Conservation (phyloP, 2,797 vertebrate genomes). For the Lerista edwardsae region DNA sequence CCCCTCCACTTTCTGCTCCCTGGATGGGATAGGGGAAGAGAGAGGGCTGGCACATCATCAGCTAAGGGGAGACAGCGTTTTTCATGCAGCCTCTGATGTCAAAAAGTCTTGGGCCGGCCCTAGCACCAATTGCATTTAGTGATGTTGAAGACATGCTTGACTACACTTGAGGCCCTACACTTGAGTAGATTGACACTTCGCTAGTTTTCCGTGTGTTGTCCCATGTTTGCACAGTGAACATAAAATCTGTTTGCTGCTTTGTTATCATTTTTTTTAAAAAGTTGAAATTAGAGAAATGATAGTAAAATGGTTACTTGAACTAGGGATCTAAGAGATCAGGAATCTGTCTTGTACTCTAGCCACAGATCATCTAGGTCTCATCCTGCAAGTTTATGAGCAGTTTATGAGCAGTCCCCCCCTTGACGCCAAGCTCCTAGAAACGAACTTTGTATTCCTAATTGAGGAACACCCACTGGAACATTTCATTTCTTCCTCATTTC, state of each 20-base stretch:
- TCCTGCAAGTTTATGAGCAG: background rate
- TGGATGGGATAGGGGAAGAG: no score
- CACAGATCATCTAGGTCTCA: background rate
- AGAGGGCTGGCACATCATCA: no score
- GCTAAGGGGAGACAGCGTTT: no score
- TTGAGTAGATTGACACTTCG: background rate
- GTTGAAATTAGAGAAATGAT: background rate
- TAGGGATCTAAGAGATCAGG: background rate
- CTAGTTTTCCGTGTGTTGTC: background rate
- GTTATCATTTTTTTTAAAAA: no score
- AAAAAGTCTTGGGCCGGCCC: no score
- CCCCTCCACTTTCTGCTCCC: no score
- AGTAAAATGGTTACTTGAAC: background rate
- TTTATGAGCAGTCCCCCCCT: background rate
- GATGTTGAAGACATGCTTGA: background rate
- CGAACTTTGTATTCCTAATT: background rate
- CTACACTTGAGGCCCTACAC: background rate
- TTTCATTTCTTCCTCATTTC: background rate
- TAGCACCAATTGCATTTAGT: background rate
- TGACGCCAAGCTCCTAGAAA: background rate
- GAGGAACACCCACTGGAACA: background rate
- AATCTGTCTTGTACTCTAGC: background rate
- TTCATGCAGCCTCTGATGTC: no score
- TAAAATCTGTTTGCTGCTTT: no score
- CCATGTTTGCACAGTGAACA: background rate